phyloP scores from a whole-genome alignment of 1,140 invertebrate species.

The Maniola jurtina region DNA sequence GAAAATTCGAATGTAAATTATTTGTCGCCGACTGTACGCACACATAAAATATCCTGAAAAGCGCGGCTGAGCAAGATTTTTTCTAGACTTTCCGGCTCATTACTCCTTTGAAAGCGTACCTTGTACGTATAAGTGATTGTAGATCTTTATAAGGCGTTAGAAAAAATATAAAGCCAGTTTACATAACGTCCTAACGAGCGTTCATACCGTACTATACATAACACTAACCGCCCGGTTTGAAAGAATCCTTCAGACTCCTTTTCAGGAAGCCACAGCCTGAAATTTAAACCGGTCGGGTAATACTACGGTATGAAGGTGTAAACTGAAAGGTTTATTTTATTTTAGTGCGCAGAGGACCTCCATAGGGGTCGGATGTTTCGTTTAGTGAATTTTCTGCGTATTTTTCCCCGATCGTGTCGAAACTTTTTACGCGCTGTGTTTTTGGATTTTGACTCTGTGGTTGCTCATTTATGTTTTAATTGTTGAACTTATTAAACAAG shows the following conservation, averaged over 20 bases:
- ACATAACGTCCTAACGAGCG: constrained; percentile 23
- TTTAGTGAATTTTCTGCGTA: background rate
- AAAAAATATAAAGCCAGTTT: constrained; percentile 25
- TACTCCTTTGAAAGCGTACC: constrained; percentile 25
- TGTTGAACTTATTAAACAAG: background rate
- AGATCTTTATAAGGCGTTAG: constrained; percentile 25
- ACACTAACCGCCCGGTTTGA: constrained; percentile 13
- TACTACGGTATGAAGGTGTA: constrained; percentile 32
- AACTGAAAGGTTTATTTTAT: constrained; percentile 21
- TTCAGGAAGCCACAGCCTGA: constrained; percentile 8
- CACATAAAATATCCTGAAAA: constrained; percentile 21
- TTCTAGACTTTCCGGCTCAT: constrained; percentile 23
- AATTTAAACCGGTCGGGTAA: constrained; percentile 20
- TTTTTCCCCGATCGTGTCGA: constrained; percentile 16
- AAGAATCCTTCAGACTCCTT: constrained; percentile 20
- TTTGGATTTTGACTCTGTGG: constrained; percentile 3
- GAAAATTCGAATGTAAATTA: too few relatives aligned
- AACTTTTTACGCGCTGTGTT: constrained; percentile 25
- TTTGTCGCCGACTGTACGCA: background rate
- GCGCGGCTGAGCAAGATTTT: constrained; percentile 13
- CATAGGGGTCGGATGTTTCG: constrained; percentile 20
- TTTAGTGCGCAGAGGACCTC: constrained; percentile 18
- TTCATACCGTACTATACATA: constrained; percentile 9
- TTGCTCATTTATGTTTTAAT: background rate
- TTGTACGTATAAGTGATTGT: constrained; percentile 26